phyloP scores from a whole-genome alignment of 2,113 vertebrate species.

The Rhinogobius similis region DNA sequence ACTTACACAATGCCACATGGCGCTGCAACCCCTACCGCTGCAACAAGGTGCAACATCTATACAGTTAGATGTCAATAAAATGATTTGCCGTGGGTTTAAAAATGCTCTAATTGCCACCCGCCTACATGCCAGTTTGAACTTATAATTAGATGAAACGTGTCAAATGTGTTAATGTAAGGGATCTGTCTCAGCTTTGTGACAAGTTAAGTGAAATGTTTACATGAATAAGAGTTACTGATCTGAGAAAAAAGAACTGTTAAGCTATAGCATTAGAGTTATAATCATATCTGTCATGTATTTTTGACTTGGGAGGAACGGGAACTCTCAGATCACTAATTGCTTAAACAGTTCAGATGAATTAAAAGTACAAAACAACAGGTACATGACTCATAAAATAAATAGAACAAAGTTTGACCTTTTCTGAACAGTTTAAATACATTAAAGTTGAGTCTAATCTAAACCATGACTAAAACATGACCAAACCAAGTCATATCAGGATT shows the following conservation, averaged over 20 bases:
- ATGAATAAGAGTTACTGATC: background rate
- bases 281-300: background rate
- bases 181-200: background rate
- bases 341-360: background rate
- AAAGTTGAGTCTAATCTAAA: no score
- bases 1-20: background rate
- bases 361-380: no score
- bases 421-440: no score
- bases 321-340: background rate
- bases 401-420: no score
- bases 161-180: background rate
- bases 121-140: background rate
- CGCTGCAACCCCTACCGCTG: no score
- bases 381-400: no score
- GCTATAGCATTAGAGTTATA: background rate
- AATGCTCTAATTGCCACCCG: background rate
- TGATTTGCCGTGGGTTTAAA: background rate
- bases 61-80: background rate
- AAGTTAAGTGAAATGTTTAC: background rate
- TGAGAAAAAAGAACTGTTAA: no score
- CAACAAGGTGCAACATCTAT: background rate
- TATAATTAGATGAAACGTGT: background rate
- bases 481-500: no score
- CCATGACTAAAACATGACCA: no score
- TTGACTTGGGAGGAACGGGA: background rate